Conservation (phyloP, 2,888 invertebrate genomes). For the Trissolcus brochymenae region DNA sequence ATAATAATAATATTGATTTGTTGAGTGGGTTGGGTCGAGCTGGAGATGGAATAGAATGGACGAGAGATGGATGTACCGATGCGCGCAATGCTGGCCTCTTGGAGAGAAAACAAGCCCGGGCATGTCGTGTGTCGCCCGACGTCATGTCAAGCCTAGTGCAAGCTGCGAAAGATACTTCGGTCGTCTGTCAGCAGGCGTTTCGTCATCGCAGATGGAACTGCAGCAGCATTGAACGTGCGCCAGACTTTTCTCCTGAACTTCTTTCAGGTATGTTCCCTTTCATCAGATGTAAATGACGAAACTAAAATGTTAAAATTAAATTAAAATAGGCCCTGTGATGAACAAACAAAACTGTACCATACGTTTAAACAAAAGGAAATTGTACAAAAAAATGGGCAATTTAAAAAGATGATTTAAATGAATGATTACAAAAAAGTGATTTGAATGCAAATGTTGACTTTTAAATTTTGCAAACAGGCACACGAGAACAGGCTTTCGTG, state of each 20-base stretch:
- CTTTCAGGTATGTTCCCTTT: constrained; percentile 80
- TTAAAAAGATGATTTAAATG: too few species aligned
- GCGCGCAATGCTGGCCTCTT: constrained; percentile 78
- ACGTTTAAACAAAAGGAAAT: too few species aligned
- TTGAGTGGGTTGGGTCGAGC: constrained; percentile 70
- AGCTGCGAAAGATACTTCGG: constrained; percentile 83
- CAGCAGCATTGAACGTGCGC: constrained; percentile 84
- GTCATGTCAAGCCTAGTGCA: constrained; percentile 87
- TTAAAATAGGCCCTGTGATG: too few species aligned
- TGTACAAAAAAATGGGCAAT: too few species aligned
- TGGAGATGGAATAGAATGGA: constrained; percentile 69
- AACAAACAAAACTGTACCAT: too few species aligned
- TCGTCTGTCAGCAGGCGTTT: constrained; percentile 85
- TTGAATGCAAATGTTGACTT: background rate
- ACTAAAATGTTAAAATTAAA: too few species aligned
- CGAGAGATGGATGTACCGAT: constrained; percentile 71
- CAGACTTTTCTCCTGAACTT: constrained; percentile 85
- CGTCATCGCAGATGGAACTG: constrained; percentile 89
- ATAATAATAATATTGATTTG: background rate
- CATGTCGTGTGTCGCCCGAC: constrained; percentile 82
- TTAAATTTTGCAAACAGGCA: constrained; percentile 78
- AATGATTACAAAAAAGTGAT: too few species aligned
- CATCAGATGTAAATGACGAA: too few species aligned
- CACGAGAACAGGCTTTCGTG: constrained; percentile 90
- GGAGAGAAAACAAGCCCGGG: constrained; percentile 81